Percentiles rank a stretch among this genome's conserved stretches.
These are phyloP conservation scores for Gallinago nigripennis DNA, from an alignment of 2,797 vertebrate genomes.

Conservation along the genomic window DNA sequence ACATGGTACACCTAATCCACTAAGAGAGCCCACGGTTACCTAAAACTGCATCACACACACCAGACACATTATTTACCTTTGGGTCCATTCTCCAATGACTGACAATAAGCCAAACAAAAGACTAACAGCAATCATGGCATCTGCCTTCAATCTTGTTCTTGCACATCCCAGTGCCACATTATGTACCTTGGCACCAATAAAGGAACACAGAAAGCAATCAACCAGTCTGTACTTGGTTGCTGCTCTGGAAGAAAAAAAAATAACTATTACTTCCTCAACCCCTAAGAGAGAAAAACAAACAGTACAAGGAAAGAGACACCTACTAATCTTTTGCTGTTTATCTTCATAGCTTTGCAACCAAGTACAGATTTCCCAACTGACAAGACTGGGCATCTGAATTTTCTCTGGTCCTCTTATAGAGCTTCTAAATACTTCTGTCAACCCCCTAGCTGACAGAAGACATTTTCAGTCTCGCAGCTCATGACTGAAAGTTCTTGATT, in stretches of 20 bases:
- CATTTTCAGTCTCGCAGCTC: neutral
- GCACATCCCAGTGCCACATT: neutral
- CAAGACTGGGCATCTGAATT: neutral
- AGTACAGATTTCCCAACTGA: neutral
- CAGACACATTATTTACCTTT: neutral
- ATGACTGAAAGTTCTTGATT: neutral
- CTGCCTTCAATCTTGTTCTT: neutral
- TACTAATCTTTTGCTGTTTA: neutral
- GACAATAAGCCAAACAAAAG: neutral
- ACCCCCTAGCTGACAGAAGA: neutral
- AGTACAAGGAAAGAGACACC: neutral
- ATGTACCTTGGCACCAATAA: neutral
- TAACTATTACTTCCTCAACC: neutral
- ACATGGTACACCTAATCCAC: neutral
- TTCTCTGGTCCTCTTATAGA: neutral
- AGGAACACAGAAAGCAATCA: slow-evolving; percentile 30
- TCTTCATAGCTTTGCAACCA: neutral
- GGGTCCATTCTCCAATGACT: neutral
- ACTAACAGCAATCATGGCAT: neutral
- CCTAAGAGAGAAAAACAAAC: fast-evolving
- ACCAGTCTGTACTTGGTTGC: too few relatives aligned
- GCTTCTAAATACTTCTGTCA: neutral
- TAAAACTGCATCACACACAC: neutral
- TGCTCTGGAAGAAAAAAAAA: neutral
- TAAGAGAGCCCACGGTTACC: neutral